Percentiles rank a stretch among this genome's conserved stretches.
phyloP scores from a whole-genome alignment of 2,797 vertebrate species.

The Gymnodraco acuticeps region DNA sequence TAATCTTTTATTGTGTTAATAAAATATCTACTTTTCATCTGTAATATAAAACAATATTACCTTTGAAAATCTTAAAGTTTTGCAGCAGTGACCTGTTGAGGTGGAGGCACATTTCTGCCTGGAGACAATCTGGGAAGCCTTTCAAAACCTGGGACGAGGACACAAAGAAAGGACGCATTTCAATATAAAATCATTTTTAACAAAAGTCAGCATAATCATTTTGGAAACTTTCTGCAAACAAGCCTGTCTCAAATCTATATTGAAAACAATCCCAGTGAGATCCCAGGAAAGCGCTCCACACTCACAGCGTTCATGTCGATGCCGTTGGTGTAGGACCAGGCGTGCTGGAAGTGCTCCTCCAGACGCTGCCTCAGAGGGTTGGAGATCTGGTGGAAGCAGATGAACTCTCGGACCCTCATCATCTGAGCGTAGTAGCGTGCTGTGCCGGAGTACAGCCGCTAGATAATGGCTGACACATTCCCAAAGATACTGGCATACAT shows the following conservation, averaged over 20 bases:
- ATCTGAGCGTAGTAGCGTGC: conserved; percentile 89
- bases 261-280: no score
- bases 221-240: background rate
- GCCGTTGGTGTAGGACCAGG: conserved; percentile 86
- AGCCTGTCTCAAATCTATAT: no score
- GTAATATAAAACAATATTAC: conserved; percentile 31
- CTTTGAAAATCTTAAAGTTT: conserved; percentile 92
- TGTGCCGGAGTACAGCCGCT: conserved; percentile 88
- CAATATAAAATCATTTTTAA: background rate
- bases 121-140: conserved; percentile 93
- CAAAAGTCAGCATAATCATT: background rate
- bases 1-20: no score
- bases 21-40: no score
- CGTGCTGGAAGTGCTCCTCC: conserved; percentile 86
- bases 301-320: conserved; percentile 87
- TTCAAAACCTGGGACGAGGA: conserved; percentile 87
- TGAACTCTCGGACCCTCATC: conserved; percentile 88
- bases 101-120: conserved; percentile 94
- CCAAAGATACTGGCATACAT: conserved; percentile 92
- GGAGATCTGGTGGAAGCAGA: conserved; percentile 90
- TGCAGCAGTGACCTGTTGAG: conserved; percentile 91
- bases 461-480: conserved; percentile 91
- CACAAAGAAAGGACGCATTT: background rate
- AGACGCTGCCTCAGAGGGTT: conserved; percentile 87
- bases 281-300: background rate